These are phyloP conservation scores for Podiceps cristatus DNA, from an alignment of 2,113 vertebrate species.

Conservation along the genomic window DNA sequence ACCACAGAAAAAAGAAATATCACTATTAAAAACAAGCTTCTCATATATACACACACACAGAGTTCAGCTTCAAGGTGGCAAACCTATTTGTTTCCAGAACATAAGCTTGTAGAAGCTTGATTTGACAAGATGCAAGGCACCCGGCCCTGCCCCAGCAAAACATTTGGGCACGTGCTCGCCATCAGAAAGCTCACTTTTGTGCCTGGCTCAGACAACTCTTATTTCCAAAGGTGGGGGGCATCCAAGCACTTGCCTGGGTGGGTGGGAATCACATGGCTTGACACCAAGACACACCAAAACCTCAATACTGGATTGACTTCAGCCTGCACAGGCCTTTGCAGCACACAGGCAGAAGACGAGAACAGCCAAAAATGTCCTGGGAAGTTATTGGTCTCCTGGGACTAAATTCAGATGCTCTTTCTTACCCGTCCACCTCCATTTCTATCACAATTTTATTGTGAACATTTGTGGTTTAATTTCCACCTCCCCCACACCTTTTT, in stretches of 20 bases:
- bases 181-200: not conserved
- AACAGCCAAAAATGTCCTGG: not conserved
- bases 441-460: slow-evolving; percentile 26
- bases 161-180: rapidly evolving
- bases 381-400: not conserved
- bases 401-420: not conserved
- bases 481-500: not conserved
- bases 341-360: not conserved
- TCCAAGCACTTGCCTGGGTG: not conserved
- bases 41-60: rapidly evolving
- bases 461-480: slow-evolving; percentile 57
- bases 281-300: not conserved
- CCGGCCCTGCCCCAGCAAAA: not conserved
- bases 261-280: not conserved
- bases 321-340: not conserved
- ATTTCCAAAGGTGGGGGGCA: not conserved
- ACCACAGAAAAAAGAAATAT: not conserved
- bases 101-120: not conserved
- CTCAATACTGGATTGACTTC: rapidly evolving
- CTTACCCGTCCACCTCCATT: not conserved
- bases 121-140: not conserved
- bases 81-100: not conserved
- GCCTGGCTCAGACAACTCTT: not conserved
- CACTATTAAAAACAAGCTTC: not conserved
- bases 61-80: not conserved